Percentiles rank a stretch among this genome's conserved stretches.
phyloP scores from a whole-genome alignment of 2,113 vertebrate genomes.

The Daboia siamensis region DNA sequence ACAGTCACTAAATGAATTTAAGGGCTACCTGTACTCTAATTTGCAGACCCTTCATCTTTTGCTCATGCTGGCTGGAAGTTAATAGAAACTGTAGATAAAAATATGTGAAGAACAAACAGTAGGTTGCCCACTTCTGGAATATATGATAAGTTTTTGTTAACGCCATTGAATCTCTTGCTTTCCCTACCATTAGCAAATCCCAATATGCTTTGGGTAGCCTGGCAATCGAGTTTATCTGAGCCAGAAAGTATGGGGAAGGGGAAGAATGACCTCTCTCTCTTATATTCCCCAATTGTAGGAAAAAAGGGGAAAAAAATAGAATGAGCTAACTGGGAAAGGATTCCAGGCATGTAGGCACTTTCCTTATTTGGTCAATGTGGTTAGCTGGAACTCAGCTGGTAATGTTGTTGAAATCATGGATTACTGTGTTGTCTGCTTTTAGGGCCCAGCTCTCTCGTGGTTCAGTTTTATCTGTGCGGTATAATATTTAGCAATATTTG shows the following conservation, averaged over 20 bases:
- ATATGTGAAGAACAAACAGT: not conserved
- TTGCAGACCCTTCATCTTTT: not conserved
- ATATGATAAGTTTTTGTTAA: not conserved
- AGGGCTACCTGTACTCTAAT: not conserved
- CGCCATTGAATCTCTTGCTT: slow-evolving; percentile 3
- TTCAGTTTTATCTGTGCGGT: slow-evolving; percentile 55
- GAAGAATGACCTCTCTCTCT: slow-evolving; percentile 71
- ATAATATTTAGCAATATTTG: slow-evolving; percentile 54
- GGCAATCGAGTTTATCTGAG: slow-evolving; percentile 71
- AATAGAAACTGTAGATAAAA: not conserved
- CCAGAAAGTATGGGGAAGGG: slow-evolving; percentile 21
- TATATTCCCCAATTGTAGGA: slow-evolving; percentile 68
- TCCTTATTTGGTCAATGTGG: slow-evolving; percentile 86
- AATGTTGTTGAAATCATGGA: slow-evolving; percentile 75
- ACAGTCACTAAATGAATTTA: not conserved
- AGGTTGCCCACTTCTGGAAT: not conserved
- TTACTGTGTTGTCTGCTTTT: slow-evolving; percentile 66
- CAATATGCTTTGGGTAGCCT: slow-evolving; percentile 47
- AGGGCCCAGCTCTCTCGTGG: slow-evolving; percentile 61
- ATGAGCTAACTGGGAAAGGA: slow-evolving; percentile 78
- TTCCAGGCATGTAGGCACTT: slow-evolving; percentile 71
- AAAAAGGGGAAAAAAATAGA: slow-evolving; percentile 46
- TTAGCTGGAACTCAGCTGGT: slow-evolving; percentile 74
- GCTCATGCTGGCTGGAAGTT: not conserved
- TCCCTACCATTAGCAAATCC: slow-evolving; percentile 44